phyloP scores from a whole-genome alignment of 2,113 vertebrate species.

The Boleophthalmus pectinirostris region DNA sequence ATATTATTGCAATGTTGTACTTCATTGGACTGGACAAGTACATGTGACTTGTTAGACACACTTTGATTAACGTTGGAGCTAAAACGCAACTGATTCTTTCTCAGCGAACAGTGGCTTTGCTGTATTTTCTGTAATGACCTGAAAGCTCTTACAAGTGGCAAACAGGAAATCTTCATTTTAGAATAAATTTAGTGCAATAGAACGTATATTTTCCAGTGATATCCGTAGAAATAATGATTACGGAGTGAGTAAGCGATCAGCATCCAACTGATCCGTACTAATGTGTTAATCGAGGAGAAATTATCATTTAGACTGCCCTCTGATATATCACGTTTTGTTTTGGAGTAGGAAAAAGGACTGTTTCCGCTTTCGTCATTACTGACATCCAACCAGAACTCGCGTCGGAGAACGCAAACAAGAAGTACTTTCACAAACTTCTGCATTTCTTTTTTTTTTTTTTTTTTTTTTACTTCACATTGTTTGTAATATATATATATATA shows the following conservation, averaged over 20 bases:
- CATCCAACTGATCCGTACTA: neutral
- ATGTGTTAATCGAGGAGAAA: neutral
- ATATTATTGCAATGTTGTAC: neutral
- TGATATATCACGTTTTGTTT: neutral
- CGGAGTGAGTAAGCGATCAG: neutral
- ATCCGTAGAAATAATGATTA: neutral
- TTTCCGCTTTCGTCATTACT: constrained; percentile 47
- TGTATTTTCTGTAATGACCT: neutral
- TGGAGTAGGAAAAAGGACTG: constrained; percentile 22
- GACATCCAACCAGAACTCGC: neutral
- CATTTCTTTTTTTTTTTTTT: no score
- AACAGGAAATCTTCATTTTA: constrained; percentile 43
- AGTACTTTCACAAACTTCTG: neutral
- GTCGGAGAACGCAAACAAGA: neutral
- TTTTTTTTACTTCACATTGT: neutral
- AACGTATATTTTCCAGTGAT: neutral
- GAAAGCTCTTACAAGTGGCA: constrained; percentile 18
- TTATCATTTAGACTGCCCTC: neutral
- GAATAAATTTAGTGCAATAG: neutral
- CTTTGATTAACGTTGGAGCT: constrained; percentile 12
- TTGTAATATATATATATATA: neutral
- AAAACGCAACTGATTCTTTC: neutral
- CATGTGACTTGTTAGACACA: constrained; percentile 3
- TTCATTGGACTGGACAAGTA: neutral
- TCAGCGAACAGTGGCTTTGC: neutral